Evolutionary conservation across 2,888 invertebrate genomes (phyloP), one percentile per base, ranked within the genome.

Genomic region (Calliphora vomitoria): DNA sequence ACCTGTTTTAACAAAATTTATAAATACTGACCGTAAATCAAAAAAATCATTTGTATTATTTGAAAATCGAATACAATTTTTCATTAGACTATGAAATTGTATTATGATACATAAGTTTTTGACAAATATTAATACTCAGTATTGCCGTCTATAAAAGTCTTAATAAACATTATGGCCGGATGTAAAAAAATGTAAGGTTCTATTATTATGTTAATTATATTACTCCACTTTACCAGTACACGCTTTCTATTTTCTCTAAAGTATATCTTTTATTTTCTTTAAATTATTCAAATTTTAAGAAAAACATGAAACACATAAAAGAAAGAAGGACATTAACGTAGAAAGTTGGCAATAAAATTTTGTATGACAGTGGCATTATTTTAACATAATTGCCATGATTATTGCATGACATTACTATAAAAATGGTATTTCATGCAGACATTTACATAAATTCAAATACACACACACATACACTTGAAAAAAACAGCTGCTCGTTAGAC

Each of bases 381-480:
- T 85, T 85, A 87, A 85, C 87, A 87, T 87, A 87, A 87, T 85
- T 87, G 81, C 76, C 85, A 85, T 82, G 84, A 87, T 87, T 87
- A 85, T 82, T 85, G 35, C 75, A 85, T 79, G 74, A 85, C 64
- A 71, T 87, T 81, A 78, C 71, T 4, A 78, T 68, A 68, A 72
- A 60, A 87, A 78, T 78, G 50, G 47, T 82, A 50, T 68, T 76
- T 82, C 25, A 58, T 58, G 18, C 20, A 38, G 44, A 41, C 38
- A 71, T 72, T 60, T 25, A 25, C 15, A 75, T n/a, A 81, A 68
- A 68, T 15, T 41, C 11, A 81, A 68, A 68, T 15, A 41, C 11
- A 18, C 53, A 44, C 53, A 44, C 6, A 18, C 25, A 18, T 8
- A 35, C 25, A 31, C 25, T 13, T 58, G 3, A 10, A n/a, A 47